Evolutionary conservation across 2,797 vertebrate genomes (phyloP), one percentile per base, ranked within the genome.

Genomic region (Tachyglossus aculeatus): DNA sequence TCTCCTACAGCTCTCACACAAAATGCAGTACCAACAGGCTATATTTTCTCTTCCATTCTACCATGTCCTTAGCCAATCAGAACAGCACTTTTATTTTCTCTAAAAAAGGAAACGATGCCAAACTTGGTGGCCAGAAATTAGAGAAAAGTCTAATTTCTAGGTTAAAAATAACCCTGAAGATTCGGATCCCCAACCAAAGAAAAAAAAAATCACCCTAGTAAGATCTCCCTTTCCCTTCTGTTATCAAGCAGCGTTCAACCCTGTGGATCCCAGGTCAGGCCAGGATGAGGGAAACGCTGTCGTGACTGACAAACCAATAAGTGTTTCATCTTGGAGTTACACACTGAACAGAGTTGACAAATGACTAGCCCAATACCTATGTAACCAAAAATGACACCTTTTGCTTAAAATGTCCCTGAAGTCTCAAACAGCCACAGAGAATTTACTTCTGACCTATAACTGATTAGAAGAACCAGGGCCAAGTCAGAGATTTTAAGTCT

Each of bases 161-260:
- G 22, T 38, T 63, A 51, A 74, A 74, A 81, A 77, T 69, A 58
- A 77, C 38, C 40, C n/a, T 62, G 34, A 31, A 24, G 1, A 31
- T 27, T 67, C 57, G 52, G 66, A 61, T 37, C 24, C 47, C 31
- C 36, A 39, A 64, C 47, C 61, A 24, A 44, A 47, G 37, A 51
- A 62, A 44, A 11, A 41, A 6, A 29, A 32, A 31, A 48, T 22
- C 22, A 55, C 38, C 59, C 18, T 16, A 32, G 44, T 27, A 41
- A 24, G 5, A 31, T 9, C 44, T 9, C 29, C 56, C 29, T 39
- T 5, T 36, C 34, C 14, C 48, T 21, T 27, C 51, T 55, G 37
- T n/a, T 24, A 56, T 19, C n/a, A 9, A 29, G n/a, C n/a, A 61
- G 67, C 74, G 68, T 63, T 70, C 60, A 70, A 57, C 39, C 44